Conservation (phyloP, 2,113 vertebrate species). For the Egretta garzetta region DNA sequence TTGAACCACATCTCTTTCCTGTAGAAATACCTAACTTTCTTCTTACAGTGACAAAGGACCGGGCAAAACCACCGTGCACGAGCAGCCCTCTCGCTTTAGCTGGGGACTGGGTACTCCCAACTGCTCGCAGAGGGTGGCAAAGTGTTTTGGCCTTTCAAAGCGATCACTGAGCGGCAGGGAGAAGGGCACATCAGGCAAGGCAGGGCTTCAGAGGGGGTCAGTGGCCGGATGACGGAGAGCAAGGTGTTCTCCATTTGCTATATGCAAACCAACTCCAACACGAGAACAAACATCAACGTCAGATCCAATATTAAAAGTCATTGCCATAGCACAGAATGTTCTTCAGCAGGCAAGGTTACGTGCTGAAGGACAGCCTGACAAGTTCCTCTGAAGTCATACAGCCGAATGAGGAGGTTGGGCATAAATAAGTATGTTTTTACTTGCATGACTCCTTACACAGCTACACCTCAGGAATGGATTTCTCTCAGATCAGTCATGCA, state of each 20-base stretch:
- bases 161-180: accelerated
- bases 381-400: background rate
- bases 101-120: background rate
- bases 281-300: accelerated
- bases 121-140: background rate
- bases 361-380: background rate
- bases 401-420: background rate
- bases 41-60: background rate
- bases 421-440: background rate
- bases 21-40: background rate
- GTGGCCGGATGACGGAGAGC: accelerated
- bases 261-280: background rate
- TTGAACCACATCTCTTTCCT: background rate
- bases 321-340: background rate
- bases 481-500: background rate
- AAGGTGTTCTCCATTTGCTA: background rate
- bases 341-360: background rate
- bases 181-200: background rate
- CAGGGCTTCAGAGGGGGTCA: background rate
- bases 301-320: background rate
- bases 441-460: background rate
- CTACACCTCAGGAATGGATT: background rate
- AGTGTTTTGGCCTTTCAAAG: background rate
- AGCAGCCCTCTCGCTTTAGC: background rate
- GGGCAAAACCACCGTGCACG: background rate